phyloP scores from a whole-genome alignment of 2,113 vertebrate genomes.

The Tychaedon coryphoeus region DNA sequence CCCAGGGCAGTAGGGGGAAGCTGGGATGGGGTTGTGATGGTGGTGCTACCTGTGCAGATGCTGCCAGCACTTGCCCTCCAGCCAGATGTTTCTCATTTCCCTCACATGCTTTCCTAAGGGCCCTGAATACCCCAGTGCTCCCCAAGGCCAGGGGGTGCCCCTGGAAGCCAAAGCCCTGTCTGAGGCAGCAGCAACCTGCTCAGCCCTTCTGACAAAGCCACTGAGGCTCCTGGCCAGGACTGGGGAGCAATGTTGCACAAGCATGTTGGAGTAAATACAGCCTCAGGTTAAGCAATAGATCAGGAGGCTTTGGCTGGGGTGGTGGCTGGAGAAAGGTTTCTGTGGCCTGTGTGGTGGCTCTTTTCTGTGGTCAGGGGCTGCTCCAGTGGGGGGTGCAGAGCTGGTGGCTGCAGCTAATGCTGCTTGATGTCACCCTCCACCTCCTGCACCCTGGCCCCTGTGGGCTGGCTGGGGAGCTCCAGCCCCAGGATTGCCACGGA shows the following conservation, averaged over 20 bases:
- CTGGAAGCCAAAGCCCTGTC: background rate
- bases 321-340: background rate
- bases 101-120: accelerated
- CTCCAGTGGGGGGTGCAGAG: accelerated
- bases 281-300: background rate
- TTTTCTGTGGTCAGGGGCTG: background rate
- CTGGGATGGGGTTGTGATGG: background rate
- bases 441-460: background rate
- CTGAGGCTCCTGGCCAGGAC: accelerated
- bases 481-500: accelerated
- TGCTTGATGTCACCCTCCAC: background rate
- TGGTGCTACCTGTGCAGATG: accelerated
- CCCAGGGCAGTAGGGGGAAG: background rate
- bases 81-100: accelerated
- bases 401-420: accelerated
- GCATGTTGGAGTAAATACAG: background rate
- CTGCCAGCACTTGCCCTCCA: background rate
- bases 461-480: background rate
- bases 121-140: accelerated
- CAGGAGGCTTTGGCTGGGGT: background rate
- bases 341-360: accelerated
- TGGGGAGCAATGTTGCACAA: background rate
- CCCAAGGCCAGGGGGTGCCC: background rate
- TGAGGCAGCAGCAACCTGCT: background rate
- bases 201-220: background rate